Evolutionary conservation across 2,888 invertebrate genomes (phyloP).

Genomic region (Imbricaverruca yamaguchii): DNA sequence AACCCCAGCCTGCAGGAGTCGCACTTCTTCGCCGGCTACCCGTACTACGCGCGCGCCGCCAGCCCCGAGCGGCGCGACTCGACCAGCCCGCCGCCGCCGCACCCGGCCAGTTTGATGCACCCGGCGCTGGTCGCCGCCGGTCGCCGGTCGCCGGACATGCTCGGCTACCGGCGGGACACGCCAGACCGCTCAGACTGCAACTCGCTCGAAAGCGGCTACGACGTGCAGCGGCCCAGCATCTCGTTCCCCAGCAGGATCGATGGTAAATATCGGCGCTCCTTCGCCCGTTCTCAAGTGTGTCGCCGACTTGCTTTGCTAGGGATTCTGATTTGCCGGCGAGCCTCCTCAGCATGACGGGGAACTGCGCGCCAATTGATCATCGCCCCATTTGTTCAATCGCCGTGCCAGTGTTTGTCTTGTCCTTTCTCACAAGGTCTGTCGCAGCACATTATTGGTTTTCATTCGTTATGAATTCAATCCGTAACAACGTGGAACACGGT

Average conservation of each 20-base stretch:
- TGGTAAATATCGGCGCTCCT: neutral
- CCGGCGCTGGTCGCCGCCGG: slow-evolving; percentile 73
- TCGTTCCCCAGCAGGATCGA: slow-evolving; percentile 57
- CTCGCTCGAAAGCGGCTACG: slow-evolving; percentile 82
- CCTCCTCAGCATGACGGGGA: too few relatives aligned
- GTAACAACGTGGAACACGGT: too few relatives aligned
- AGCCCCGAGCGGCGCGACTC: slow-evolving; percentile 43
- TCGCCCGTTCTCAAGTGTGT: too few relatives aligned
- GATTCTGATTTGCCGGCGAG: too few relatives aligned
- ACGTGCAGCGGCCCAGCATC: slow-evolving; percentile 91
- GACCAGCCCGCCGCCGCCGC: slow-evolving; percentile 78
- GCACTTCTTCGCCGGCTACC: slow-evolving; percentile 85
- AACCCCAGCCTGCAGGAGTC: slow-evolving; percentile 92
- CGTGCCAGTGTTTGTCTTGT: too few relatives aligned
- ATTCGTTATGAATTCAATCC: too few relatives aligned
- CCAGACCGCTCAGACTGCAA: slow-evolving; percentile 86
- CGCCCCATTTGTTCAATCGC: too few relatives aligned
- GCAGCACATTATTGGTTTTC: too few relatives aligned
- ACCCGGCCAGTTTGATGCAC: slow-evolving; percentile 50
- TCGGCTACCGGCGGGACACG: slow-evolving; percentile 40
- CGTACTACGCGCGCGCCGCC: slow-evolving; percentile 72
- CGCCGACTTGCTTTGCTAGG: too few relatives aligned
- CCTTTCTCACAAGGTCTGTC: too few relatives aligned
- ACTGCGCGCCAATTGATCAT: too few relatives aligned
- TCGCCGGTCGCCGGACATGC: slow-evolving; percentile 31